Conservation (phyloP, 2,888 invertebrate species). For the Pyrocoelia pectoralis region DNA sequence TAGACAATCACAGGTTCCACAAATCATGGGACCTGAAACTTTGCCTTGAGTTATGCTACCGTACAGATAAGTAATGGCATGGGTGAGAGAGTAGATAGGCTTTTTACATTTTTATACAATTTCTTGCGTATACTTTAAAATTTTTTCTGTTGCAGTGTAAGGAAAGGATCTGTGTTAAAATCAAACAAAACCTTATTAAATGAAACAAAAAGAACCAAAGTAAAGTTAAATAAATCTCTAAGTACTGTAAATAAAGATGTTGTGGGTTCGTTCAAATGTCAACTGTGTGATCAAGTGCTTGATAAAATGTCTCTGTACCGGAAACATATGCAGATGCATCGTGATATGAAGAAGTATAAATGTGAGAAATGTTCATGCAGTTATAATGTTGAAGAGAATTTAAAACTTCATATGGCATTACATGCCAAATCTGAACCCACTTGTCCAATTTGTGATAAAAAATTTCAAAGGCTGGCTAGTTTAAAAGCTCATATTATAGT, state of each 20-base stretch:
- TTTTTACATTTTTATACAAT: too few species aligned
- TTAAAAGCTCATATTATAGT: conserved; percentile 56
- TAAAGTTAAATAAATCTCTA: background rate
- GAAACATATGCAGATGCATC: conserved; percentile 53
- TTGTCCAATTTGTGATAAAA: conserved; percentile 57
- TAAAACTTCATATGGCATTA: conserved; percentile 54
- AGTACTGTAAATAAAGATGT: background rate
- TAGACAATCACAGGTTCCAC: too few species aligned
- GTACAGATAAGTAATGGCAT: too few species aligned
- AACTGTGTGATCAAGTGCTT: conserved; percentile 45
- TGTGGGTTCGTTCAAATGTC: conserved; percentile 21
- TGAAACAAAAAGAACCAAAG: background rate
- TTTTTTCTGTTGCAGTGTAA: conserved; percentile 8
- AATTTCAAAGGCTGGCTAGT: conserved; percentile 55
- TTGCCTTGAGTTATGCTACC: too few species aligned
- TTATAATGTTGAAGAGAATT: conserved; percentile 56
- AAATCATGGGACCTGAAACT: too few species aligned
- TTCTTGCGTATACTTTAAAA: too few species aligned
- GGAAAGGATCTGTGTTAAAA: conserved; percentile 18
- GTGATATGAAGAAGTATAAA: conserved; percentile 52
- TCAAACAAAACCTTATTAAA: background rate
- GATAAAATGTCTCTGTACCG: conserved; percentile 45
- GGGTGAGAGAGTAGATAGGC: too few species aligned
- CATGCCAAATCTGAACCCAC: conserved; percentile 48
- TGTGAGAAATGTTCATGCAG: conserved; percentile 53